Evolutionary conservation across 1,140 invertebrate genomes (phyloP), one percentile per base, ranked within the genome.

Genomic region (Tenebrio molitor): DNA sequence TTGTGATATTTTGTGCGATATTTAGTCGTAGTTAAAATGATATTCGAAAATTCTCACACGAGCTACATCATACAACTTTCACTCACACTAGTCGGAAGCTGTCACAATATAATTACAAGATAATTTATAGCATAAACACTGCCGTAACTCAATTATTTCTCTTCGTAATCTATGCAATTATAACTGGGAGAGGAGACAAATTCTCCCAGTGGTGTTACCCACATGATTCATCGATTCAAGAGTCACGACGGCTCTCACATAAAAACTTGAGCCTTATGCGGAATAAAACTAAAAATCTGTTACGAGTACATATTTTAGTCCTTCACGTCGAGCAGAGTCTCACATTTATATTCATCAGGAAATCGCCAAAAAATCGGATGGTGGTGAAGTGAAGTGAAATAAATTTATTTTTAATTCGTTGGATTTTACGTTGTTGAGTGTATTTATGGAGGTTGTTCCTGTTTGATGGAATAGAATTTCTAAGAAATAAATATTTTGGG

Each of bases 71-170:
- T 44, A 17, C 36, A 44, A 66, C 64, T 66, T 66, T 66, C 64
- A 66, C 64, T 66, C 36, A 66, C 21, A 66, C 42, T 66, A 66
- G 64, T 66, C 44, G 25, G 64, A 44, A 66, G 64, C 64, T 66
- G 64, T 66, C 64, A 66, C 64, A 66, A 66, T 66, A 66, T 66
- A 66, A 66, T 66, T 66, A 66, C 64, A 66, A 41, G 64, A 66
- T 66, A 66, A 66, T 66, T 66, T 66, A 66, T 66, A 44, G 64
- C 25, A 66, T 66, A 66, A 66, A 66, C 36, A 66, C 15, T 44
- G 42, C 7, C 21, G 44, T 66, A 66, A 66, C 17, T 66, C 36
- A 66, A 66, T 66, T 66, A 66, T 66, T 66, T 66, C 36, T 66
- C 64, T 66, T 66, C 39, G 44, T 66, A 66, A 66, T 66, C 63